These are phyloP conservation scores for Turritopsis dohrnii DNA, from an alignment of 30 jellyfish, hydroid and myxozoan genomes.

Conservation along the genomic window DNA sequence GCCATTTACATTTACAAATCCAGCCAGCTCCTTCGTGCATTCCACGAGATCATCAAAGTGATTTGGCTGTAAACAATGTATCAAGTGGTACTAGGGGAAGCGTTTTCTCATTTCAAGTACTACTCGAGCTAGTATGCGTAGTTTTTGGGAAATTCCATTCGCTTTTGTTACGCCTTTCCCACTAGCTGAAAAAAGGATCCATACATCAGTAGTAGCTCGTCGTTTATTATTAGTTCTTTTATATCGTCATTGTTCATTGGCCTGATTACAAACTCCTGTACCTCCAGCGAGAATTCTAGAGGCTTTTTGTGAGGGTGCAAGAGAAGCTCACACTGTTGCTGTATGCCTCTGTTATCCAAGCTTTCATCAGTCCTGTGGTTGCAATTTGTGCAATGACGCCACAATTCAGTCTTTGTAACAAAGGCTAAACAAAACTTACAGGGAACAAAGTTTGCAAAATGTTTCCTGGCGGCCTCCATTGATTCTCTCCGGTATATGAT, in stretches of 20 bases:
- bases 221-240: neutral
- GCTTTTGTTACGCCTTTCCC: slow-evolving; percentile 6
- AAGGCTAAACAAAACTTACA: slow-evolving; percentile 40
- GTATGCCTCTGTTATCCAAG: neutral
- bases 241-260: slow-evolving; percentile 2
- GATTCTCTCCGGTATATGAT: slow-evolving; percentile 24
- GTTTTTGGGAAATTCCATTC: slow-evolving; percentile 4
- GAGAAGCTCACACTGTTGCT: neutral
- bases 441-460: slow-evolving; percentile 26
- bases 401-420: slow-evolving; percentile 33
- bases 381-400: slow-evolving; percentile 46
- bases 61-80: slow-evolving; percentile 18
- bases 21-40: too few relatives aligned
- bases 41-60: slow-evolving; percentile 18
- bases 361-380: slow-evolving; percentile 1
- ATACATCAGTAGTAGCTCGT: neutral
- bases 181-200: neutral
- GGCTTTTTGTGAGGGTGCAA: neutral
- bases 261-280: slow-evolving; percentile 3
- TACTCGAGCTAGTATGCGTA: neutral
- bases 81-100: neutral
- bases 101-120: too few relatives aligned
- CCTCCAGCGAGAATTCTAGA: neutral
- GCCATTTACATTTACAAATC: slow-evolving; percentile 4
- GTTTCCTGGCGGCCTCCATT: neutral